Evolutionary conservation across 2,113 vertebrate species (phyloP).

Genomic region (Alligator sinensis): DNA sequence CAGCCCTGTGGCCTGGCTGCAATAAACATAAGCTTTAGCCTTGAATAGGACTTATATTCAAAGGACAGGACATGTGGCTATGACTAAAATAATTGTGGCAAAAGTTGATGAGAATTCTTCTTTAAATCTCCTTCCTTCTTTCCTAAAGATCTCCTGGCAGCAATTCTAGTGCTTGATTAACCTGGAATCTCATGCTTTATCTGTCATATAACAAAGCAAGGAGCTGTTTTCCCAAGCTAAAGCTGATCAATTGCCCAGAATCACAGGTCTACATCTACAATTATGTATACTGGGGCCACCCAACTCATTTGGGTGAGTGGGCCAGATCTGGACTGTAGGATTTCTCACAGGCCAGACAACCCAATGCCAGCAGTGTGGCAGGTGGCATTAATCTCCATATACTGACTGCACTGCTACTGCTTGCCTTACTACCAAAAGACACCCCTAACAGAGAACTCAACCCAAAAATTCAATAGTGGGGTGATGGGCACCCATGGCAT

Average conservation of each 20-base stretch:
- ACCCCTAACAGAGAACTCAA: too few relatives aligned
- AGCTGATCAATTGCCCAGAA: background rate
- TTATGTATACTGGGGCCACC: too few relatives aligned
- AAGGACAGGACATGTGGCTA: background rate
- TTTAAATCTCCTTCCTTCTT: background rate
- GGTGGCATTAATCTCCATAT: too few relatives aligned
- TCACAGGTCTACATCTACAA: background rate
- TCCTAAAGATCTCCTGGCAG: background rate
- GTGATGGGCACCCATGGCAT: too few relatives aligned
- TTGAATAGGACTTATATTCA: background rate
- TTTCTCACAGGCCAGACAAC: background rate
- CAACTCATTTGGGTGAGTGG: too few relatives aligned
- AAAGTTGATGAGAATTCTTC: background rate
- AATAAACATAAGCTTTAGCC: background rate
- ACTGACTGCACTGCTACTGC: too few relatives aligned
- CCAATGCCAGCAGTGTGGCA: too few relatives aligned
- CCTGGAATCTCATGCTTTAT: background rate
- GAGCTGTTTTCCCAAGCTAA: background rate
- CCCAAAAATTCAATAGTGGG: too few relatives aligned
- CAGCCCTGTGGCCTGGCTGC: background rate
- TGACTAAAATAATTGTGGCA: background rate
- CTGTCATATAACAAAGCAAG: background rate
- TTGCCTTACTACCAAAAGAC: too few relatives aligned
- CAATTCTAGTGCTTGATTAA: background rate
- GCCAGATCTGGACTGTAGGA: background rate